Conservation (phyloP, 2,797 vertebrate species). For the Pangasius krempfi region DNA sequence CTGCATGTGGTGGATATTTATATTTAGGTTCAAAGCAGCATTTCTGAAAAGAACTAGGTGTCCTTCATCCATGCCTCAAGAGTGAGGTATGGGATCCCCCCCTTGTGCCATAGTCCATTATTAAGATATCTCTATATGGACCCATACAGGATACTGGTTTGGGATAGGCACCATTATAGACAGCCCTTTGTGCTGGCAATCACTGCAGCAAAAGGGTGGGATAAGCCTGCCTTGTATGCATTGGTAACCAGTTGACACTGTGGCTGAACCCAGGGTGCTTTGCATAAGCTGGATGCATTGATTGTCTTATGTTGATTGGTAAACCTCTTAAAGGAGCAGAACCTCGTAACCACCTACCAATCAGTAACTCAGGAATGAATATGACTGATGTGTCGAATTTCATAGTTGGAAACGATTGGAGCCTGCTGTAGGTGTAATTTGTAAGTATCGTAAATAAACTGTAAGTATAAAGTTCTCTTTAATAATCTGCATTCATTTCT, state of each 20-base stretch:
- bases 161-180: not conserved
- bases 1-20: not conserved
- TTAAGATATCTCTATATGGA: not conserved
- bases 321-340: not conserved
- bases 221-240: too few species aligned
- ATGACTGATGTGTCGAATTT: too few species aligned
- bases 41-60: not conserved
- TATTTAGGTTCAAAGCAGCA: not conserved
- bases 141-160: not conserved
- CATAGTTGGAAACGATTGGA: too few species aligned
- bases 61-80: not conserved
- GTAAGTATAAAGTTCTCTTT: too few species aligned
- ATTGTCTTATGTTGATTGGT: not conserved
- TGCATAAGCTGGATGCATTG: not conserved
- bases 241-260: too few species aligned
- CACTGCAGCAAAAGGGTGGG: not conserved
- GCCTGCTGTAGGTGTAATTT: too few species aligned
- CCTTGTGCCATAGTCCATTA: not conserved
- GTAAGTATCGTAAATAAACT: too few species aligned
- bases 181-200: not conserved
- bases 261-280: too few species aligned
- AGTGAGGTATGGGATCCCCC: not conserved
- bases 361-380: not conserved
- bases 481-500: too few species aligned
- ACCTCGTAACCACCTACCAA: not conserved